Evolutionary conservation across 2,888 invertebrate species (phyloP).

Genomic region (Sisyra terminalis): DNA sequence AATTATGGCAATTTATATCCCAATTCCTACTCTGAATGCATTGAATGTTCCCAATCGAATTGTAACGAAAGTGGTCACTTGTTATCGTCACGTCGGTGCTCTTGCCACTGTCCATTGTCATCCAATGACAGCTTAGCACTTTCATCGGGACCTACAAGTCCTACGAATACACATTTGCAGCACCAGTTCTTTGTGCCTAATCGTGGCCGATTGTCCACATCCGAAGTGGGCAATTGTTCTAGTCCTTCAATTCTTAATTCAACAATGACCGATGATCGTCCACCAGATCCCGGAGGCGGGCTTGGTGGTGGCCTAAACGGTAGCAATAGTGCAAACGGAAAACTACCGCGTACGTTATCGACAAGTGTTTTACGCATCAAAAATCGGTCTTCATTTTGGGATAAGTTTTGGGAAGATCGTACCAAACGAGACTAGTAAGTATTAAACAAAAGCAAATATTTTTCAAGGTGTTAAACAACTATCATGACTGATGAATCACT

Average conservation of each 20-base stretch:
- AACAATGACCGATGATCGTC: slow-evolving; percentile 5
- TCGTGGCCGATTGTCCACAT: slow-evolving; percentile 19
- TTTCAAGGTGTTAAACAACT: not conserved
- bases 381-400: slow-evolving; percentile 68
- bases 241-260: slow-evolving; percentile 35
- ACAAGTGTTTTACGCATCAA: slow-evolving; percentile 67
- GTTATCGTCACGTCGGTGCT: slow-evolving; percentile 1
- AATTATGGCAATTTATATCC: not conserved
- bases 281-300: slow-evolving; percentile 9
- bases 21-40: not conserved
- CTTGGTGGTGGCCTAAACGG: slow-evolving; percentile 2
- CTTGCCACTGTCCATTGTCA: slow-evolving; percentile 2
- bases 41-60: not conserved
- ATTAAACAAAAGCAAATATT: slow-evolving; percentile 7
- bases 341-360: slow-evolving; percentile 54
- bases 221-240: slow-evolving; percentile 29
- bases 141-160: slow-evolving; percentile 10
- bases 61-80: too few species aligned
- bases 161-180: slow-evolving; percentile 9
- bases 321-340: slow-evolving; percentile 13
- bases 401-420: slow-evolving; percentile 61
- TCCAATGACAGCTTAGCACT: slow-evolving; percentile 9
- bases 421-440: slow-evolving; percentile 54
- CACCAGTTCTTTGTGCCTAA: slow-evolving; percentile 19
- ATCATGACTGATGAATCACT: too few species aligned